Evolutionary conservation across 2,113 vertebrate genomes (phyloP).

Genomic region (Tricholaema leucomelas): DNA sequence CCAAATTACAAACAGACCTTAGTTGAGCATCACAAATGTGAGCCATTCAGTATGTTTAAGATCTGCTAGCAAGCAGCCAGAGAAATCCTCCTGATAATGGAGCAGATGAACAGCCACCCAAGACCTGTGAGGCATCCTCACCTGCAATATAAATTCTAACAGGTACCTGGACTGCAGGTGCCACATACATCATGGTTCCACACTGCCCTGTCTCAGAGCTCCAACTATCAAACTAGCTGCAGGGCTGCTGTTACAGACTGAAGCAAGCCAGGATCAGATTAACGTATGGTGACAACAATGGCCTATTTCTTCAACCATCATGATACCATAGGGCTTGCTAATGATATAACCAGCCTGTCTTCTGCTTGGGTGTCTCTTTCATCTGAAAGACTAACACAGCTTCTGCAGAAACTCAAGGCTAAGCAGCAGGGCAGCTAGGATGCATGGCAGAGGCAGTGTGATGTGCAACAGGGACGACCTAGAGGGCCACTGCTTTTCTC

Average conservation of each 20-base stretch:
- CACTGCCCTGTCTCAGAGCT: background rate
- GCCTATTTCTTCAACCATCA: background rate
- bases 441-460: rapidly evolving
- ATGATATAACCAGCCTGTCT: rapidly evolving
- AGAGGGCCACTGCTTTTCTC: background rate
- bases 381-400: background rate
- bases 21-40: background rate
- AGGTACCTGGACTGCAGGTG: background rate
- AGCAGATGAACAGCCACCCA: background rate
- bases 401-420: background rate
- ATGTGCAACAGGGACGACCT: rapidly evolving
- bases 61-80: background rate
- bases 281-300: rapidly evolving
- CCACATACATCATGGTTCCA: background rate
- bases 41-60: background rate
- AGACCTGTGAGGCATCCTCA: background rate
- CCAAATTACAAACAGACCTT: background rate
- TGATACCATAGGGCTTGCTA: rapidly evolving
- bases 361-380: background rate
- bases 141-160: rapidly evolving
- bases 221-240: background rate
- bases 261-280: background rate
- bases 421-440: background rate
- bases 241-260: background rate
- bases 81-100: background rate